Conservation (phyloP, 2,113 vertebrate species). For the Grantiella picta region DNA sequence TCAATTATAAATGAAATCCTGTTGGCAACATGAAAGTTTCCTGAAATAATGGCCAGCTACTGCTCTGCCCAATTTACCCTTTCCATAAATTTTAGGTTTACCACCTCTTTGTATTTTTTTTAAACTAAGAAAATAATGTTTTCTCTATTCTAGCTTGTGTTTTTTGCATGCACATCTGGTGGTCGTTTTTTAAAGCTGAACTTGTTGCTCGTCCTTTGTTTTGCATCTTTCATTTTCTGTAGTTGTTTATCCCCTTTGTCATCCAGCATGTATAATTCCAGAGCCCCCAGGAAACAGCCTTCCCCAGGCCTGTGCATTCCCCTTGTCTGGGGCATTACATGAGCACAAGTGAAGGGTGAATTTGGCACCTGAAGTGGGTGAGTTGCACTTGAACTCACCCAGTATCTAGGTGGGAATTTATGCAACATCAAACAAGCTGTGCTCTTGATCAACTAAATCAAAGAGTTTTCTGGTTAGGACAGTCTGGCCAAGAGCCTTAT, state of each 20-base stretch:
- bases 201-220: not conserved
- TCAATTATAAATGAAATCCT: not conserved
- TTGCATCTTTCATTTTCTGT: not conserved
- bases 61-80: not conserved
- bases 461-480: not conserved
- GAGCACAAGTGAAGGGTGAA: not conserved
- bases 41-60: not conserved
- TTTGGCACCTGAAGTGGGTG: not conserved
- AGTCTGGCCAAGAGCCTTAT: not conserved
- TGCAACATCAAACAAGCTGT: not conserved
- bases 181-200: not conserved
- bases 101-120: not conserved
- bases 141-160: not conserved
- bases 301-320: not conserved
- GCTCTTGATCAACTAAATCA: conserved; percentile 11
- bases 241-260: not conserved
- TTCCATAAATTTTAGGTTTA: not conserved
- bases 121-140: not conserved
- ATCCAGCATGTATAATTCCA: not conserved
- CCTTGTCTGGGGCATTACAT: not conserved
- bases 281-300: not conserved
- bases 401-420: conserved; percentile 5
- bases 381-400: not conserved
- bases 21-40: not conserved
- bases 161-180: not conserved